Percentiles rank a stretch among this genome's conserved stretches.
These are phyloP conservation scores for Melanocharis versteri DNA, from an alignment of 2,113 vertebrate genomes.

Conservation along the genomic window DNA sequence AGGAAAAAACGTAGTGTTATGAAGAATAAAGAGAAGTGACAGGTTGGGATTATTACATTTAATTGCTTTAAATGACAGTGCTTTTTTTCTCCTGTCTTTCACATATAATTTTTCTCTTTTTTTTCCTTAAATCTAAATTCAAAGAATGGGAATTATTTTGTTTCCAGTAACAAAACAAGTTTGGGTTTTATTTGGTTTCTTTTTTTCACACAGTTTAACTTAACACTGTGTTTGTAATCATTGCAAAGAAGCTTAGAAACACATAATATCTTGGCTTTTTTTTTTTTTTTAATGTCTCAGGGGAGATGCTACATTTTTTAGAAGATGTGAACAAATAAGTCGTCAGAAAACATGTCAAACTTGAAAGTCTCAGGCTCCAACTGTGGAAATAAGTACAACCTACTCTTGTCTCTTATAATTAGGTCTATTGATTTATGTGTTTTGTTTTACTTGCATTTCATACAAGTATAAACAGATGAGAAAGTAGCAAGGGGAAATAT, in stretches of 20 bases:
- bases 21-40: background rate
- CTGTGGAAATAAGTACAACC: background rate
- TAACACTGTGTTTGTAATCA: background rate
- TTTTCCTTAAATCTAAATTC: background rate
- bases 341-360: background rate
- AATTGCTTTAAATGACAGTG: background rate
- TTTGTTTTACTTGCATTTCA: conserved; percentile 2
- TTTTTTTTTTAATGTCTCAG: background rate
- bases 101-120: background rate
- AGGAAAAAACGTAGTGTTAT: background rate
- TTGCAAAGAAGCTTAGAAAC: background rate
- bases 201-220: background rate
- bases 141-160: background rate
- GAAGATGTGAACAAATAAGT: conserved; percentile 28
- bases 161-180: background rate
- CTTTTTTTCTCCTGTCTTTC: background rate
- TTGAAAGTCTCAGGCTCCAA: background rate
- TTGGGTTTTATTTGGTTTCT: background rate
- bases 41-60: background rate
- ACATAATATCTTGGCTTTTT: background rate
- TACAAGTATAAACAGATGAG: background rate
- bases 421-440: background rate
- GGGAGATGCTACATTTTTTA: background rate
- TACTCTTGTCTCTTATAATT: conserved; percentile 20
- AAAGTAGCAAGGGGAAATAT: background rate